Conservation (phyloP, 2,888 invertebrate species). For the Listrodromus nycthemerus region DNA sequence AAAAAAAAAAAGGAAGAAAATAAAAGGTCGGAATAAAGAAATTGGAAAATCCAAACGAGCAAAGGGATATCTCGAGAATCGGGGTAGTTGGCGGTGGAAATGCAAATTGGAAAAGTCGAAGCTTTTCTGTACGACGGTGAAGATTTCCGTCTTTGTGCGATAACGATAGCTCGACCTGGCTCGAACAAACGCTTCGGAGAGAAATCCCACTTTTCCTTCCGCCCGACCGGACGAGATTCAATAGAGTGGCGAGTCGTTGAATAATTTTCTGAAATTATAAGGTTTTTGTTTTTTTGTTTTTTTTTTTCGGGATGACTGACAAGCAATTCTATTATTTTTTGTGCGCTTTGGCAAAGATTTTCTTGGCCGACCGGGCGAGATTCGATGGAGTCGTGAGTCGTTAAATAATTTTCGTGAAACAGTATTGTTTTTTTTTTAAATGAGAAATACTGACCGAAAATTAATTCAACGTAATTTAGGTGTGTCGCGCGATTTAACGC, state of each 20-base stretch:
- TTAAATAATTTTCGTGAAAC: not conserved
- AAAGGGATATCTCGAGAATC: conserved; percentile 13
- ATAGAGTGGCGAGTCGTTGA: not conserved
- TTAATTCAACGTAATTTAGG: not conserved
- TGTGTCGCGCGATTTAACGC: not conserved
- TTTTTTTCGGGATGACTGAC: not conserved
- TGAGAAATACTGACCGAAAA: not conserved
- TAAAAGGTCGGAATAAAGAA: conserved; percentile 62
- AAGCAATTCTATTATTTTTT: not conserved
- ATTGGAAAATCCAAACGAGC: conserved; percentile 24
- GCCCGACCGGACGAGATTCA: not conserved
- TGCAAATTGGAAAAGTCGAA: conserved; percentile 29
- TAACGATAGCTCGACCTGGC: not conserved
- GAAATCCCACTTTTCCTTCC: no score
- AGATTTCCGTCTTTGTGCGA: not conserved
- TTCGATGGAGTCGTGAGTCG: not conserved
- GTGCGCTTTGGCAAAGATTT: no score
- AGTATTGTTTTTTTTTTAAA: not conserved
- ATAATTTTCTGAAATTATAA: not conserved
- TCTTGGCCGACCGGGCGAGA: no score
- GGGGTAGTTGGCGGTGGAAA: not conserved
- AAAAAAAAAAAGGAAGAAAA: conserved; percentile 52
- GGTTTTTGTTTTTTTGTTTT: no score
- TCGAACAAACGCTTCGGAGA: not conserved
- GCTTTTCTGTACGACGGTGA: not conserved